These are phyloP conservation scores for Melanotaenia maccullochi DNA, from an alignment of 2,797 vertebrate genomes.

Conservation along the genomic window DNA sequence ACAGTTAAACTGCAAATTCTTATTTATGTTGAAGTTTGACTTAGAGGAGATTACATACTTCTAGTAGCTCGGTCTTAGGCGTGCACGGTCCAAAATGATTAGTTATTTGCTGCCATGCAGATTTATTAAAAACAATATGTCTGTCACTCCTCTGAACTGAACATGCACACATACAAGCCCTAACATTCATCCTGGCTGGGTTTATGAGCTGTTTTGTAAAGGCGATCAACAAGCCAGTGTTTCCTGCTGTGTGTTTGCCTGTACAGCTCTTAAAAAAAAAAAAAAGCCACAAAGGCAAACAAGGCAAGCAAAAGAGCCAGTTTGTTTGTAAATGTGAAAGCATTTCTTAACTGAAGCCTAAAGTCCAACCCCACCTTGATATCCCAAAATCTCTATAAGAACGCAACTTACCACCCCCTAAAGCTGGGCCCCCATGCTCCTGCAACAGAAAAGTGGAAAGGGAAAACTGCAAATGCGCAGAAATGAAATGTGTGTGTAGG, in stretches of 20 bases:
- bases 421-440: slow-evolving; percentile 35
- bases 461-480: slow-evolving; percentile 57
- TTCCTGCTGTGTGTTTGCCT: slow-evolving; percentile 68
- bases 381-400: slow-evolving; percentile 29
- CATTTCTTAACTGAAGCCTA: slow-evolving; percentile 60
- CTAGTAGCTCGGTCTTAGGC: slow-evolving; percentile 26
- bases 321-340: slow-evolving; percentile 75
- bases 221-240: slow-evolving; percentile 73
- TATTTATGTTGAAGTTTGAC: slow-evolving; percentile 47
- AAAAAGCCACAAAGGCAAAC: slow-evolving; percentile 72
- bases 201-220: slow-evolving; percentile 71
- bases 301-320: slow-evolving; percentile 62
- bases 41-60: slow-evolving; percentile 28
- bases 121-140: slow-evolving; percentile 42
- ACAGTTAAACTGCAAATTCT: slow-evolving; percentile 58
- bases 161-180: slow-evolving; percentile 49
- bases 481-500: slow-evolving; percentile 30
- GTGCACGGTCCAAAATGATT: slow-evolving; percentile 44
- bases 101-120: slow-evolving; percentile 61
- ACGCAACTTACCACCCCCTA: slow-evolving; percentile 26
- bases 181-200: slow-evolving; percentile 62
- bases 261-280: slow-evolving; percentile 31
- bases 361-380: slow-evolving; percentile 50
- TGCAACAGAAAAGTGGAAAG: slow-evolving; percentile 28
- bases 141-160: slow-evolving; percentile 42